These are phyloP conservation scores for Geotrupes spiniger DNA, from an alignment of 2,888 invertebrate species.

Conservation along the genomic window DNA sequence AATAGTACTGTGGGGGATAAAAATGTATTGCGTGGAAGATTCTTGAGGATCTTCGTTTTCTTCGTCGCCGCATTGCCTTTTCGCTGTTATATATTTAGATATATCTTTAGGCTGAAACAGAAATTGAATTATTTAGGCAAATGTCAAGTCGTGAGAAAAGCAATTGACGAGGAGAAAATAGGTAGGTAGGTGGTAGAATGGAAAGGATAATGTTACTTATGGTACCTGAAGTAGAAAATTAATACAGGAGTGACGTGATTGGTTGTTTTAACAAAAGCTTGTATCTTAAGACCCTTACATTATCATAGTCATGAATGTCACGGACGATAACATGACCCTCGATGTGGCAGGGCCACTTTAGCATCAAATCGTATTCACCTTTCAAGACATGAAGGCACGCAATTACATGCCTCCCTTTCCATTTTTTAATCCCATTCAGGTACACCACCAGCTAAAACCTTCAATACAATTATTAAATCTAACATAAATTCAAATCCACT, in stretches of 20 bases:
- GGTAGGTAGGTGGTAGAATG: neutral
- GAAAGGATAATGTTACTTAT: neutral
- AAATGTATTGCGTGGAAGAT: slow-evolving; percentile 58
- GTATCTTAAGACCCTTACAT: too few relatives aligned
- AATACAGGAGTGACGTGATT: neutral
- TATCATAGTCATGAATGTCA: slow-evolving; percentile 51
- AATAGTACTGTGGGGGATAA: slow-evolving; percentile 63
- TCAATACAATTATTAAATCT: too few relatives aligned
- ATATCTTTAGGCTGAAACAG: slow-evolving; percentile 59
- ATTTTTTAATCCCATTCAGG: slow-evolving; percentile 72
- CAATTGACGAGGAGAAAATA: neutral
- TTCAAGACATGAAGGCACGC: slow-evolving; percentile 66
- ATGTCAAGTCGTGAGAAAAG: neutral
- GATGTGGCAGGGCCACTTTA: slow-evolving; percentile 72
- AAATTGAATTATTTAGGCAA: slow-evolving; percentile 10
- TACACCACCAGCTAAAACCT: slow-evolving; percentile 60
- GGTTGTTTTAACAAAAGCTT: neutral
- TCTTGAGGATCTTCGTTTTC: slow-evolving; percentile 49
- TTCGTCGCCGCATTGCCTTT: slow-evolving; percentile 51
- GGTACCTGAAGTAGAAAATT: too few relatives aligned
- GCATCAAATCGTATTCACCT: slow-evolving; percentile 68
- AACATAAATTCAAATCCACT: slow-evolving; percentile 17
- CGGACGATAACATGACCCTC: slow-evolving; percentile 63
- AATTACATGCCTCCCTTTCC: slow-evolving; percentile 72
- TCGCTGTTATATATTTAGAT: slow-evolving; percentile 60